Evolutionary conservation across 2,113 vertebrate genomes (phyloP), one percentile per base, ranked within the genome.

Genomic region (Nibea coibor): DNA sequence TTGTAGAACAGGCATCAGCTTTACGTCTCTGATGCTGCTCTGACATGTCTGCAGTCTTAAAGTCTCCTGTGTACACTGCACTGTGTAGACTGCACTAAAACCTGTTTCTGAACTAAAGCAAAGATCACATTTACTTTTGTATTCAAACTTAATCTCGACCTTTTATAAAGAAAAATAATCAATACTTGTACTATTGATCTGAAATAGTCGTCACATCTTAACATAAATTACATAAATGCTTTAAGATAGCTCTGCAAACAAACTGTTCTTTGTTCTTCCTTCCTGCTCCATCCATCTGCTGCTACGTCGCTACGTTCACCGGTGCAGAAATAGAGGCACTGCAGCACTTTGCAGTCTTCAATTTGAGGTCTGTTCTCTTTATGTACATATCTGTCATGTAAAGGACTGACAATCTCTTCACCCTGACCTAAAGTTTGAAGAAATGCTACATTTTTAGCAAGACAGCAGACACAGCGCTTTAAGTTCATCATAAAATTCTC

Each of bases 51-150:
- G 24, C 17, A 79, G 64, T 66, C 42, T 81, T 62, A 10, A 26
- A 59, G 31, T 63, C 56, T 84, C 63, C 28, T 74, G 72, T 75
- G 47, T 54, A 57, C n/a, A 77, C n/a, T n/a, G n/a, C n/a, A n/a
- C n/a, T n/a, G n/a, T n/a, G 47, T n/a, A 82, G 57, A 65, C 78
- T 73, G 61, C 68, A 70, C 75, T 56, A 66, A 62, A 71, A 24
- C 45, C 47, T 31, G 75, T 71, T 51, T 67, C 10, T 64, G 48
- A 19, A 24, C 50, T 45, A 35, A 48, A 57, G 66, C 51, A 72
- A 53, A 48, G 0, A 74, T 87, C 58, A 76, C 39, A 53, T 50
- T 57, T 4, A 42, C 12, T 1, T 72, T n/a, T 58, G 26, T 51
- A 58, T 53, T 58, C 9, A 54, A 74, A 47, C n/a, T 50, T 11